A percentile compares a stretch with the other conserved stretches of the same genome.
Conservation (phyloP, 2,888 invertebrate species). For the Plemyria rubiginata region DNA sequence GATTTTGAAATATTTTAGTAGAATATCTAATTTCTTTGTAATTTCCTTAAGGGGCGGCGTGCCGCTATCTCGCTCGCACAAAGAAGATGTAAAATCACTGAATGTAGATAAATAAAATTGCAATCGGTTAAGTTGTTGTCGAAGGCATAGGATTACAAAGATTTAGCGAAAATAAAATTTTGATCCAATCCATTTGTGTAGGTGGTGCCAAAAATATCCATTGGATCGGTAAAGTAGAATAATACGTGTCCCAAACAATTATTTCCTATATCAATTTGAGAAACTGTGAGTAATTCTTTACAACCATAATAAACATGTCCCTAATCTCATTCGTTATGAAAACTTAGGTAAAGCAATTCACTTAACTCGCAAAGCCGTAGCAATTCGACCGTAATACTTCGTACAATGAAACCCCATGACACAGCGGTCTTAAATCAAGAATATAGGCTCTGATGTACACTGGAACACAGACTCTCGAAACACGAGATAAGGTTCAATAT, state of each 20-base stretch:
- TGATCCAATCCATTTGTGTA: too few relatives aligned
- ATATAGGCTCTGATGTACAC: constrained; percentile 23
- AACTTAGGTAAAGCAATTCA: constrained; percentile 50
- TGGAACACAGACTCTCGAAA: constrained; percentile 11
- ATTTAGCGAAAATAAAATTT: too few relatives aligned
- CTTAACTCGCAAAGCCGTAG: constrained; percentile 41
- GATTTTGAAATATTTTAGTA: too few relatives aligned
- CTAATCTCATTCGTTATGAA: constrained; percentile 38
- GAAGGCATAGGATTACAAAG: too few relatives aligned
- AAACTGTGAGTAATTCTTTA: constrained; percentile 17
- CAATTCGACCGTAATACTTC: constrained; percentile 40
- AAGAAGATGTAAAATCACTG: too few relatives aligned
- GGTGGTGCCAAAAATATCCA: too few relatives aligned
- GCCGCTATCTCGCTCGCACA: too few relatives aligned
- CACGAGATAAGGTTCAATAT: constrained; percentile 13
- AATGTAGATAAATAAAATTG: too few relatives aligned
- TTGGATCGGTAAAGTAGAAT: too few relatives aligned
- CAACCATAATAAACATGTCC: constrained; percentile 35
- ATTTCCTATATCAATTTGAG: constrained; percentile 12
- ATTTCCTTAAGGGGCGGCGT: too few relatives aligned
- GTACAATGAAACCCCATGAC: constrained; percentile 63
- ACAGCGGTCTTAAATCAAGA: constrained; percentile 60
- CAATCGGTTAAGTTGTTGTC: too few relatives aligned
- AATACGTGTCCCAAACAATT: constrained; percentile 5
- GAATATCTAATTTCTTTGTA: too few relatives aligned